phyloP scores from a whole-genome alignment of 2,797 vertebrate genomes.

The Gymnopithys bicolor region DNA sequence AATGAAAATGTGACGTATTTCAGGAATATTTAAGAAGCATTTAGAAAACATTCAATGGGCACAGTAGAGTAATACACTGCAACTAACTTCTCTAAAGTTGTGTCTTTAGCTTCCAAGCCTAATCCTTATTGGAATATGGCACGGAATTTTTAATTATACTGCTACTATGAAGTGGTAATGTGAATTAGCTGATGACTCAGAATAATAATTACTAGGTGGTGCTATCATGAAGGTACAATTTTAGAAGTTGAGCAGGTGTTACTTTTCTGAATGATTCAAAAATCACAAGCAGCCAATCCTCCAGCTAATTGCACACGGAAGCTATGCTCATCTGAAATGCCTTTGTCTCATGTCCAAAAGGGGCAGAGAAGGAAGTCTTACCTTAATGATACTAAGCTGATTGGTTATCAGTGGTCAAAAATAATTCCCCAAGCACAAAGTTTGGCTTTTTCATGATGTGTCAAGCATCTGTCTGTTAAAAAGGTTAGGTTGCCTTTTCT shows the following conservation, averaged over 20 bases:
- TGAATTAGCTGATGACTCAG: slow-evolving; percentile 70
- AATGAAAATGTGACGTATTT: neutral
- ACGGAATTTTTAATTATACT: slow-evolving; percentile 67
- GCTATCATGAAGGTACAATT: slow-evolving; percentile 63
- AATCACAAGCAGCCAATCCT: slow-evolving; percentile 65
- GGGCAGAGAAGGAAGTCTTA: slow-evolving; percentile 30
- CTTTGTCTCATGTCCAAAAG: slow-evolving; percentile 39
- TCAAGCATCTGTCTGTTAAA: slow-evolving; percentile 30
- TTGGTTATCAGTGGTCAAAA: slow-evolving; percentile 35
- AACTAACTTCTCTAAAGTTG: neutral
- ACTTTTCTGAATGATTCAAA: slow-evolving; percentile 67
- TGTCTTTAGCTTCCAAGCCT: slow-evolving; percentile 7
- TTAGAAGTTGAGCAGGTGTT: slow-evolving; percentile 73
- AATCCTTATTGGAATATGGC: slow-evolving; percentile 1
- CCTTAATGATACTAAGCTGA: slow-evolving; percentile 42
- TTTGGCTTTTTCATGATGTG: neutral
- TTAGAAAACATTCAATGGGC: neutral
- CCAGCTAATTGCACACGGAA: slow-evolving; percentile 39
- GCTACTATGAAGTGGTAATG: slow-evolving; percentile 61
- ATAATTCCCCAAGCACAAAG: slow-evolving; percentile 1
- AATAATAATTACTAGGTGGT: slow-evolving; percentile 74
- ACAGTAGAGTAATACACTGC: neutral
- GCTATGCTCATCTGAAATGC: slow-evolving; percentile 36
- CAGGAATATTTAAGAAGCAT: neutral
- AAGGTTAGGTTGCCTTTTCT: slow-evolving; percentile 39